phyloP scores from a whole-genome alignment of 2,113 vertebrate genomes.

The Eonycteris spelaea region DNA sequence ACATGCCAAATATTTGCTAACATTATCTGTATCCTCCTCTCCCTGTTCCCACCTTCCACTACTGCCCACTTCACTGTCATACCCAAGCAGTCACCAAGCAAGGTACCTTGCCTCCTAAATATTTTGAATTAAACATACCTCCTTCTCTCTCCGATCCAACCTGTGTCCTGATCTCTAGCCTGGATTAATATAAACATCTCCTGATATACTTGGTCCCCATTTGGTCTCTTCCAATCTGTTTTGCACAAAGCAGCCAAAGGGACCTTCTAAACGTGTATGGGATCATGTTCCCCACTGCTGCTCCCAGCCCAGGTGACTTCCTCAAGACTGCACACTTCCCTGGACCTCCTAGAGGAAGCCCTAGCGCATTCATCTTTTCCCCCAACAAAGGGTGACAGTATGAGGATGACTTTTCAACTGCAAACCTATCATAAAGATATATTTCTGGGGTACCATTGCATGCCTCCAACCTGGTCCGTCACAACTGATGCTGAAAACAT shows the following conservation, averaged over 20 bases:
- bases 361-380: rapidly evolving
- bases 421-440: background rate
- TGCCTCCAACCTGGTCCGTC: background rate
- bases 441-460: background rate
- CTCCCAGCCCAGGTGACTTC: background rate
- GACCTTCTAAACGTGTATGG: background rate
- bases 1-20: rapidly evolving
- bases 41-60: background rate
- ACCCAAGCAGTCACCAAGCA: background rate
- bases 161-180: background rate
- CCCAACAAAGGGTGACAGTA: background rate
- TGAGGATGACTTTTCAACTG: background rate
- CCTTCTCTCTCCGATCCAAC: background rate
- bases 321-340: background rate
- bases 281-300: background rate
- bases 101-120: background rate
- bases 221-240: background rate
- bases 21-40: rapidly evolving
- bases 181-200: background rate
- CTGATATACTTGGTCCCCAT: background rate
- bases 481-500: background rate
- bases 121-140: background rate
- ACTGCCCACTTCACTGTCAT: too few species aligned
- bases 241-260: background rate
- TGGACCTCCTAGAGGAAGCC: background rate